phyloP scores from a whole-genome alignment of 1,140 invertebrate genomes.

The Papilio polyxenes region DNA sequence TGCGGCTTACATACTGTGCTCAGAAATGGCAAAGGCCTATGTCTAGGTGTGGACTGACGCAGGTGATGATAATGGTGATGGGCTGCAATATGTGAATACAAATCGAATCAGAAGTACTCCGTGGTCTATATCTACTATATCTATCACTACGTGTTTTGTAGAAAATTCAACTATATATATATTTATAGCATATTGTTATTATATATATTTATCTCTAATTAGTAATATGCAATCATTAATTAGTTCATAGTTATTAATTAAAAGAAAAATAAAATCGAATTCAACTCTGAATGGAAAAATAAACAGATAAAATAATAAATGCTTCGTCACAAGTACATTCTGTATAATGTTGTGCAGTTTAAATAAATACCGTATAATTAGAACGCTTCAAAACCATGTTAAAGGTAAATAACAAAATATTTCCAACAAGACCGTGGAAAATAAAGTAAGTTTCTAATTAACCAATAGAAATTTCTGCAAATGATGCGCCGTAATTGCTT shows the following conservation, averaged over 20 bases:
- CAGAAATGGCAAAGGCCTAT: too few relatives aligned
- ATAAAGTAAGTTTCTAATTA: conserved; percentile 10
- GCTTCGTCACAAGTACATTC: background rate
- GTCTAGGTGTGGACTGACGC: too few relatives aligned
- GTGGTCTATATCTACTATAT: background rate
- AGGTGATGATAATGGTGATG: too few relatives aligned
- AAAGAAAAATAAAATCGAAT: background rate
- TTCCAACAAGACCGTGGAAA: background rate
- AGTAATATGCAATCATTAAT: too few relatives aligned
- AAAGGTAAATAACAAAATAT: background rate
- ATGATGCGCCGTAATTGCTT: background rate
- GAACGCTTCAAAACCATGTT: background rate
- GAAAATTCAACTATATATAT: too few relatives aligned
- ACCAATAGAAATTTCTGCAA: background rate
- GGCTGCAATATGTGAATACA: background rate
- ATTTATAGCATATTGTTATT: too few relatives aligned
- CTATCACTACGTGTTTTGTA: background rate
- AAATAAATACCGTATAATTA: conserved; percentile 9
- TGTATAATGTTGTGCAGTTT: background rate
- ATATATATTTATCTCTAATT: too few relatives aligned
- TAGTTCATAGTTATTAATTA: too few relatives aligned
- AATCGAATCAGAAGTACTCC: background rate
- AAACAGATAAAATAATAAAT: background rate
- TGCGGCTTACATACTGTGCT: too few relatives aligned
- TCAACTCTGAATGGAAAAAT: background rate